Evolutionary conservation across 2,797 vertebrate species (phyloP), one percentile per base, ranked within the genome.

Genomic region (Xiphorhynchus erythropygius): DNA sequence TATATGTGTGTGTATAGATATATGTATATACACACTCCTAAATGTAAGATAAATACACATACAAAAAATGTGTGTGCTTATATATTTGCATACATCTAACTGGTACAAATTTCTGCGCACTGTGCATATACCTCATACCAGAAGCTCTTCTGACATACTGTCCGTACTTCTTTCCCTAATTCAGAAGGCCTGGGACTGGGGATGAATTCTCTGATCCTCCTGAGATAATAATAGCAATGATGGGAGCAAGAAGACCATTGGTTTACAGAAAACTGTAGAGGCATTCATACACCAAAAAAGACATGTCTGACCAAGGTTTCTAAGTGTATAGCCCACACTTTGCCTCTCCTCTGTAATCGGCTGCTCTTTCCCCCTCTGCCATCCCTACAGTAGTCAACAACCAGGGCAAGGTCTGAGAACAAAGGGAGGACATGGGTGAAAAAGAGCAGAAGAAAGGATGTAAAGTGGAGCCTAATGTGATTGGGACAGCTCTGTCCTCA

Each of bases 1-100:
- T 15, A 33, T 0, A 3, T 42, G 3, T 37, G 0, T 25, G 0
- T 9, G 5, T 6, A 17, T 11, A 42, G 11, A 21, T 3, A 16
- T 17, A 30, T 10, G 15, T 5, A 24, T 0, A 1, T 6, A n/a
- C 13, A 32, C 13, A 11, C 14, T 50, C 9, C 42, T 22, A 33
- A 5, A 57, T 10, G 17, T 25, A 63, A 25, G 23, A 30, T 44
- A 39, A 7, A 10, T 12, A 30, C 5, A 5, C 18, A 32, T 46
- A 12, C 17, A 52, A 64, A 79, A 64, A 33, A 18, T 9, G 5
- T 25, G 37, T 35, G 16, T 63, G 42, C 13, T 33, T 44, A 18
- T 33, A 39, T 25, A 13, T 6, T 21, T 33, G 11, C 24, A 4
- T n/a, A 15, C 23, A 32, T 23, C 8, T 41, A 64, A 41, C 5